Evolutionary conservation across 1,140 invertebrate species (phyloP), one percentile per base, ranked within the genome.

Genomic region (Samia ricini): DNA sequence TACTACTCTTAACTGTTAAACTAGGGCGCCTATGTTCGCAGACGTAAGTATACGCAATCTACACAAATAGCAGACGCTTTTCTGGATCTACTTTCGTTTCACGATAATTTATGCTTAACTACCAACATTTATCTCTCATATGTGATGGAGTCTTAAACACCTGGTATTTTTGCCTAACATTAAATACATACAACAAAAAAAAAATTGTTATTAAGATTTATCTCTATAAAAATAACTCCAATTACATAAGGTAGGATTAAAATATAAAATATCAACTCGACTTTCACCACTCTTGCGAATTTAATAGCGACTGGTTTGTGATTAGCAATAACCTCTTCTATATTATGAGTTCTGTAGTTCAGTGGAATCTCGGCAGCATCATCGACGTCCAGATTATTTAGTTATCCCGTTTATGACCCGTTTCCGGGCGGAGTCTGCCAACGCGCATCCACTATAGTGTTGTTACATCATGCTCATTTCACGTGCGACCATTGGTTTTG

Each of bases 351-450:
- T 66, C 60, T 67, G 6, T 56, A 20, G 56, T 22, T 24, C 51
- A 49, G 54, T 33, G 36, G 59, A 61, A 64, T 69, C 57, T 58
- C 29, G 61, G 61, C 64, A 70, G 51, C 64, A 63, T 73, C 55
- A 63, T 66, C 61, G 60, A 64, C 63, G 61, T 73, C 60, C 66
- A 63, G 62, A 71, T 77, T 77, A 72, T 77, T 77, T 75, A 73
- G 64, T 75, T 77, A 63, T 73, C 72, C 63, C 66, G 68, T 63
- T 77, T 61, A 75, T 73, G 61, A 67, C 56, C 51, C 48, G 49
- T 60, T 75, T 77, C 76, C 76, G 71, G 71, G 36, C 63, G 49
- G 48, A 56, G 21, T 36, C 22, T 61, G 54, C 50, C 26, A 29
- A 60, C 64, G 50, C 50, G 20, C 42, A 57, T 58, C 4, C 33